Percentiles rank a stretch among this genome's conserved stretches.
phyloP scores from a whole-genome alignment of 2,797 vertebrate species.

The Chloroceryle inda region DNA sequence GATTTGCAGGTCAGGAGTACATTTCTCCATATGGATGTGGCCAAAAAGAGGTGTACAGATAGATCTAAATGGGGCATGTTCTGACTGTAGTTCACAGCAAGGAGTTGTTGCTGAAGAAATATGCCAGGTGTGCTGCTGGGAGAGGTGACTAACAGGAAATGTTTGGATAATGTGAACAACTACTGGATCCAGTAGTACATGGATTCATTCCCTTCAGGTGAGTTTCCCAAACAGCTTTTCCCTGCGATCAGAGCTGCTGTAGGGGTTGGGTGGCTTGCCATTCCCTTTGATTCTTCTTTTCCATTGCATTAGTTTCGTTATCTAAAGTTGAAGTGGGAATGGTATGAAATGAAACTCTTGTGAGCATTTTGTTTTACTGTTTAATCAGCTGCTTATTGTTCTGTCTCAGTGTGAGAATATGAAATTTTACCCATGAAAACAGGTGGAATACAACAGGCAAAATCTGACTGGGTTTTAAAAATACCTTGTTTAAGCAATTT shows the following conservation, averaged over 20 bases:
- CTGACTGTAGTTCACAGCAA: background rate
- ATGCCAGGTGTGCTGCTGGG: background rate
- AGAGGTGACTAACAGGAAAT: background rate
- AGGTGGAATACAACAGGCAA: background rate
- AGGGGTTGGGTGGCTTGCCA: no score
- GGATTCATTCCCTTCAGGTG: background rate
- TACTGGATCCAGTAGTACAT: fast-evolving
- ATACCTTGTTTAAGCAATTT: background rate
- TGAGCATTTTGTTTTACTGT: background rate
- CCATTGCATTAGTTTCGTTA: background rate
- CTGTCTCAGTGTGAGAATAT: background rate
- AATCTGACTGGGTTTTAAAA: background rate
- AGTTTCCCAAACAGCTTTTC: background rate
- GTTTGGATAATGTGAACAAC: background rate
- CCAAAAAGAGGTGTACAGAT: fast-evolving
- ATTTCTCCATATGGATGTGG: fast-evolving
- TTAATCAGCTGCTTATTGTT: background rate
- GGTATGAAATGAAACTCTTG: background rate
- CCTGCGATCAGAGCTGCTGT: background rate
- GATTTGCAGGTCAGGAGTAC: background rate
- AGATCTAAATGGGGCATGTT: fast-evolving
- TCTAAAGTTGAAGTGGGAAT: background rate
- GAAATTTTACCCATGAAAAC: background rate
- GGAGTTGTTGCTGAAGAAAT: background rate
- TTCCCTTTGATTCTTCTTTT: background rate